Conservation (phyloP, 2,888 invertebrate genomes). For the Dendrolimus pini region DNA sequence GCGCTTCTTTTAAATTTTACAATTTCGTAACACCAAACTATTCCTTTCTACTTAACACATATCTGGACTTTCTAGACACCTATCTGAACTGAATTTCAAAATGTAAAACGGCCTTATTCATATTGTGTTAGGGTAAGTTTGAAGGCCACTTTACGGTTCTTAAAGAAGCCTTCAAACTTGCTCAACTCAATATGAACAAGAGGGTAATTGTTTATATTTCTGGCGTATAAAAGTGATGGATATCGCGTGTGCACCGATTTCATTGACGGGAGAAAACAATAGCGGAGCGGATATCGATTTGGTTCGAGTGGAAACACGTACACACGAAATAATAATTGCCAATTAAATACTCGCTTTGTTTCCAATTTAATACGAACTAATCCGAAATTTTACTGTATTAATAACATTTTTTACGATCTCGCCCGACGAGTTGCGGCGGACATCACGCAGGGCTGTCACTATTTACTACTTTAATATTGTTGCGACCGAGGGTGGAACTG, state of each 20-base stretch:
- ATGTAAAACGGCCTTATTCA: no score
- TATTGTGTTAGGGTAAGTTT: no score
- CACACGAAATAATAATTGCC: constrained; percentile 50
- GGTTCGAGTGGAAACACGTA: constrained; percentile 21
- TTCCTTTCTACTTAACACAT: no score
- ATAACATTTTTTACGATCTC: constrained; percentile 66
- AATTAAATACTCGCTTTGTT: constrained; percentile 72
- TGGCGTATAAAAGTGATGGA: neutral
- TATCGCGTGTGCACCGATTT: constrained; percentile 16
- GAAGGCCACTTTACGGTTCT: no score
- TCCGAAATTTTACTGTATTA: constrained; percentile 73
- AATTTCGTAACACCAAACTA: no score
- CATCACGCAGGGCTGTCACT: constrained; percentile 31
- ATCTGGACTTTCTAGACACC: no score
- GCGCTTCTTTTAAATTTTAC: no score
- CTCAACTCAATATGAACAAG: neutral
- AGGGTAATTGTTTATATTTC: neutral
- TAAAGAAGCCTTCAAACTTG: no score
- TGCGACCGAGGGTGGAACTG: no score
- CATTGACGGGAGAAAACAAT: constrained; percentile 39
- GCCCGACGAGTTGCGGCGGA: constrained; percentile 20
- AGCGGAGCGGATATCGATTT: constrained; percentile 32
- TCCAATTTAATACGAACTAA: constrained; percentile 70
- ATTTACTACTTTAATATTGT: no score
- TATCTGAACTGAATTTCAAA: no score